phyloP scores from a whole-genome alignment of 2,888 invertebrate species.

The Chironomus riparius region DNA sequence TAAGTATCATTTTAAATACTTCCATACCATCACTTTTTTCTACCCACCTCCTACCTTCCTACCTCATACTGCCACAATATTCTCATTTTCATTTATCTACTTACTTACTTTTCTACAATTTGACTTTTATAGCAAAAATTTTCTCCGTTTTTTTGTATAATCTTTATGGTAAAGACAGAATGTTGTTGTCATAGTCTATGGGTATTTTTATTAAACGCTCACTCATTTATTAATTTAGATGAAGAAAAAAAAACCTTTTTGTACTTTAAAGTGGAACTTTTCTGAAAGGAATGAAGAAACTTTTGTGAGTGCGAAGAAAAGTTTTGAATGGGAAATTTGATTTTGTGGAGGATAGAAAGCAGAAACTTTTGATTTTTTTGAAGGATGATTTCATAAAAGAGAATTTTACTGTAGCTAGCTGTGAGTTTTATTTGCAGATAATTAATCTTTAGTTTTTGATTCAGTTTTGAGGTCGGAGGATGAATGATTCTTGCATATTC shows the following conservation, averaged over 20 bases:
- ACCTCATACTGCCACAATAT: not conserved
- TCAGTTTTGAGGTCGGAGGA: no score
- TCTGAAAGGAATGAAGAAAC: not conserved
- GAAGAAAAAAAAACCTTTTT: not conserved
- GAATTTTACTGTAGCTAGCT: no score
- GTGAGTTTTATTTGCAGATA: no score
- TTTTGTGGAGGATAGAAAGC: not conserved
- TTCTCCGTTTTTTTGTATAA: no score
- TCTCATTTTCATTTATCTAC: no score
- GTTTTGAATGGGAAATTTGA: not conserved
- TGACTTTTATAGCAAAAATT: no score
- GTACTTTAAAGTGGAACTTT: not conserved
- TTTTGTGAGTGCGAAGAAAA: no score
- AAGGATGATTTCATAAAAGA: no score
- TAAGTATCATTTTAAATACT: conserved; percentile 2
- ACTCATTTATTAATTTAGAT: not conserved
- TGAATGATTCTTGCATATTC: no score
- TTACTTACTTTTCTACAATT: no score
- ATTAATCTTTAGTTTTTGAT: no score
- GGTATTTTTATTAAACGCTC: not conserved
- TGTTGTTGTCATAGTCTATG: not conserved
- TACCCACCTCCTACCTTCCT: not conserved
- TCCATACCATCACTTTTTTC: not conserved
- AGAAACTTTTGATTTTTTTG: not conserved
- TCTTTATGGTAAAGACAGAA: not conserved